These are phyloP conservation scores for Drosophila kepulauana DNA, from an alignment of 1,140 invertebrate genomes.

Conservation along the genomic window DNA sequence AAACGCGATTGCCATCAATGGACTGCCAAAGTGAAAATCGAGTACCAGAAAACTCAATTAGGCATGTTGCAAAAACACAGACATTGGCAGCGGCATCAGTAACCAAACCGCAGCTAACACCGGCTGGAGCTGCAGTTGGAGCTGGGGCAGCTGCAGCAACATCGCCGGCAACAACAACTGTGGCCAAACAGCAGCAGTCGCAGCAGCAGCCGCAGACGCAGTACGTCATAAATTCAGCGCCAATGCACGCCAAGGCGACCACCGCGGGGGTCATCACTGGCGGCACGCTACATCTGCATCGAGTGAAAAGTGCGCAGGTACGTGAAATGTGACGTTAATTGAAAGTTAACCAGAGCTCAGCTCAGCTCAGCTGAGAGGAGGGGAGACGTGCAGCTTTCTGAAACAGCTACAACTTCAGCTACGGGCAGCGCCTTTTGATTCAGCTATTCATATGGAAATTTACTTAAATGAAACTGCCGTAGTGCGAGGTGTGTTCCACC, in stretches of 20 bases:
- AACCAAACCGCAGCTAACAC: slow-evolving; percentile 43
- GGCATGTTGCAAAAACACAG: slow-evolving; percentile 64
- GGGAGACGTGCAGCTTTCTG: background rate
- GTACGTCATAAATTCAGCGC: slow-evolving; percentile 78
- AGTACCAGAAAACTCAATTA: slow-evolving; percentile 81
- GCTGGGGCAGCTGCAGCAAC: slow-evolving; percentile 12
- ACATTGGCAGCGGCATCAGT: slow-evolving; percentile 12
- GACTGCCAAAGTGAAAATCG: slow-evolving; percentile 76
- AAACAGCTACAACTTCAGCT: slow-evolving; percentile 9
- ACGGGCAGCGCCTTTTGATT: background rate
- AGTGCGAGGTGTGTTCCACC: slow-evolving; percentile 10
- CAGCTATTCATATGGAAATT: background rate
- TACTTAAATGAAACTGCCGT: too few species aligned
- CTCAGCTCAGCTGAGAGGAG: too few species aligned
- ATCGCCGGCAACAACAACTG: slow-evolving; percentile 3
- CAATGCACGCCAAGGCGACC: slow-evolving; percentile 76
- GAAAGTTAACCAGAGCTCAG: slow-evolving; percentile 44
- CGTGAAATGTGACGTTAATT: slow-evolving; percentile 65
- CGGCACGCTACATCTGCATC: slow-evolving; percentile 68
- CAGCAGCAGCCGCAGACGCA: slow-evolving; percentile 49
- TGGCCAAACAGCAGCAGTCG: slow-evolving; percentile 39
- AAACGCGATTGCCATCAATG: slow-evolving; percentile 51
- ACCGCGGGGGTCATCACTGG: slow-evolving; percentile 67
- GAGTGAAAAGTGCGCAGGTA: slow-evolving; percentile 71
- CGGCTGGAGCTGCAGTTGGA: background rate